Percentiles rank a stretch among this genome's conserved stretches.
Evolutionary conservation across 1,140 invertebrate species (phyloP).

Genomic region (Pogonognathellus flavescens): DNA sequence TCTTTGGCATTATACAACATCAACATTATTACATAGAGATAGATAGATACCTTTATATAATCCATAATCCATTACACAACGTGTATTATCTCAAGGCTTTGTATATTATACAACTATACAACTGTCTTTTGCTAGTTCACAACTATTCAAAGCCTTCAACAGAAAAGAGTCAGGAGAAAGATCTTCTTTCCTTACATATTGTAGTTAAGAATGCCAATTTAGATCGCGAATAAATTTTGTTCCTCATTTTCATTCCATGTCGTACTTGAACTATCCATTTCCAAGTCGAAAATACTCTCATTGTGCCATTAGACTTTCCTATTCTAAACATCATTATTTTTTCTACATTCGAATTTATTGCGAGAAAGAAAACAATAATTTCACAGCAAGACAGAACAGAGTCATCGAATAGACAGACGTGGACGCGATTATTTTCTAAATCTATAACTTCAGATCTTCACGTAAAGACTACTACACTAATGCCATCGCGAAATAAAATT

Average conservation of each 20-base stretch:
- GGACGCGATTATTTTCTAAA: constrained; percentile 31
- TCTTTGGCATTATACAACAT: too few relatives aligned
- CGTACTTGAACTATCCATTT: background rate
- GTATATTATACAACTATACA: too few relatives aligned
- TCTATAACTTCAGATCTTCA: background rate
- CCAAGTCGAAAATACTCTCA: background rate
- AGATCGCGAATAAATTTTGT: constrained; percentile 41
- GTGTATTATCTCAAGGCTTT: constrained; percentile 14
- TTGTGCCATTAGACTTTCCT: background rate
- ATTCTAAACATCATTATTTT: constrained; percentile 31
- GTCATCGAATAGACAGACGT: background rate
- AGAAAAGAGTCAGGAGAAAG: background rate
- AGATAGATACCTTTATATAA: background rate
- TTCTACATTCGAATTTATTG: constrained; percentile 11
- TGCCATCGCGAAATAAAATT: background rate
- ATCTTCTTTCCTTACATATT: background rate
- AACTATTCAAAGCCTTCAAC: too few relatives aligned
- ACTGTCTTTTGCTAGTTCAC: too few relatives aligned
- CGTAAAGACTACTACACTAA: background rate
- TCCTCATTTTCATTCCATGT: constrained; percentile 36
- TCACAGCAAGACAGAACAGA: background rate
- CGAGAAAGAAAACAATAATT: constrained; percentile 13
- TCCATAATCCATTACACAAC: constrained; percentile 11
- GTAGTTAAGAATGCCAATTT: constrained; percentile 26
- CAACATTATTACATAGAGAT: too few relatives aligned